Evolutionary conservation across 2,113 vertebrate genomes (phyloP).

Genomic region (Odocoileus hemionus): DNA sequence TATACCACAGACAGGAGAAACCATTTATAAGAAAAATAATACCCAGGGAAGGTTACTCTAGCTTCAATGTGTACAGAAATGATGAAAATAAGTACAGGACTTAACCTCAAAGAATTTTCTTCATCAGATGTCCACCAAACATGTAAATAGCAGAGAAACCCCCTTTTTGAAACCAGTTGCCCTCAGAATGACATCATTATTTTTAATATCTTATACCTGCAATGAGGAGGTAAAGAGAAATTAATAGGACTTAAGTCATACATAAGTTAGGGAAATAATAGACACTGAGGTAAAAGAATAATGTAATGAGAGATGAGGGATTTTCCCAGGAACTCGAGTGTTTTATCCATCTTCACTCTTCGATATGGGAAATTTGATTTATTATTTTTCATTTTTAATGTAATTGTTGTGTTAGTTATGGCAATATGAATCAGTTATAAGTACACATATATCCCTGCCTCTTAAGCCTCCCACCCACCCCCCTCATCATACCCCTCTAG

Average conservation of each 20-base stretch:
- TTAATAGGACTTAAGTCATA: not conserved
- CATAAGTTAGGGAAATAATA: not conserved
- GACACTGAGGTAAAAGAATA: not conserved
- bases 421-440: not conserved
- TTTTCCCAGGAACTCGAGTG: not conserved
- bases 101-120: not conserved
- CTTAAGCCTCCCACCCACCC: not conserved
- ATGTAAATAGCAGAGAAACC: not conserved
- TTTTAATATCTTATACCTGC: not conserved
- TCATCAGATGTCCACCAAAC: not conserved
- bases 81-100: not conserved
- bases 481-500: rapidly evolving
- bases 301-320: not conserved
- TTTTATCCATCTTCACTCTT: not conserved
- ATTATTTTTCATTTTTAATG: not conserved
- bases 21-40: not conserved
- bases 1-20: not conserved
- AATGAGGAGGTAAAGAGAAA: not conserved
- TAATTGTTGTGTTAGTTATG: not conserved
- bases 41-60: not conserved
- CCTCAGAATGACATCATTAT: not conserved
- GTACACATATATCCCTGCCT: not conserved
- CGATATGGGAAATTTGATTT: not conserved
- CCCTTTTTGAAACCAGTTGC: not conserved
- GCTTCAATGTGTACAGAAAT: not conserved